phyloP scores from a whole-genome alignment of 2,888 invertebrate genomes.

The Leucoma salicis region DNA sequence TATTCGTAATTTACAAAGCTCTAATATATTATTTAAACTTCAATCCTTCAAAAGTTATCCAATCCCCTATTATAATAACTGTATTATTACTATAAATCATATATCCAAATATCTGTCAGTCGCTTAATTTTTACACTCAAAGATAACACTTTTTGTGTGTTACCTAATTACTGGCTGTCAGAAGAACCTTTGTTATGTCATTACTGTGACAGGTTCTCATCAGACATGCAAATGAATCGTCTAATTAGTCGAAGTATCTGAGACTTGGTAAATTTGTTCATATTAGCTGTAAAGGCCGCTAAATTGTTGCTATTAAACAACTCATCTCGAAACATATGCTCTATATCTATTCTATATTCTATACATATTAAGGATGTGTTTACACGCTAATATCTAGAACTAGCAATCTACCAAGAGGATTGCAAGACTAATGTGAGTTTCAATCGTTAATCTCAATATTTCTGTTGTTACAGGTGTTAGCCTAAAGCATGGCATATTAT shows the following conservation, averaged over 20 bases:
- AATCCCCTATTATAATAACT: too few species aligned
- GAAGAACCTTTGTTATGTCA: constrained; percentile 43
- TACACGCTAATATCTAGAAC: too few species aligned
- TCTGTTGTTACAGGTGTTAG: constrained; percentile 43
- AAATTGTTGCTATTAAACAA: constrained; percentile 12
- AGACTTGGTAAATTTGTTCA: constrained; percentile 17
- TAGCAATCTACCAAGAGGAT: too few species aligned
- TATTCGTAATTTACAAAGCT: too few species aligned
- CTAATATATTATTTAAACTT: too few species aligned
- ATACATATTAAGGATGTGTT: too few species aligned
- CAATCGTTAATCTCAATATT: neutral
- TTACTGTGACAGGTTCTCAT: constrained; percentile 42
- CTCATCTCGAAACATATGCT: constrained; percentile 8
- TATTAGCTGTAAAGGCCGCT: constrained; percentile 14
- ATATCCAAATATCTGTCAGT: constrained; percentile 40
- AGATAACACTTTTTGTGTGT: constrained; percentile 39
- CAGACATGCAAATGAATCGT: constrained; percentile 48
- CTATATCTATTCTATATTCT: neutral
- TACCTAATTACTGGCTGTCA: constrained; percentile 51
- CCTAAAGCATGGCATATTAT: constrained; percentile 66
- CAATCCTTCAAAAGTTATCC: too few species aligned
- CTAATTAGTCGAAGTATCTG: constrained; percentile 21
- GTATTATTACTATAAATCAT: too few species aligned
- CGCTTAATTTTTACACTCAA: constrained; percentile 30
- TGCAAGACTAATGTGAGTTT: too few species aligned